phyloP scores from a whole-genome alignment of 2,797 vertebrate species.

The Nannoperca australis region DNA sequence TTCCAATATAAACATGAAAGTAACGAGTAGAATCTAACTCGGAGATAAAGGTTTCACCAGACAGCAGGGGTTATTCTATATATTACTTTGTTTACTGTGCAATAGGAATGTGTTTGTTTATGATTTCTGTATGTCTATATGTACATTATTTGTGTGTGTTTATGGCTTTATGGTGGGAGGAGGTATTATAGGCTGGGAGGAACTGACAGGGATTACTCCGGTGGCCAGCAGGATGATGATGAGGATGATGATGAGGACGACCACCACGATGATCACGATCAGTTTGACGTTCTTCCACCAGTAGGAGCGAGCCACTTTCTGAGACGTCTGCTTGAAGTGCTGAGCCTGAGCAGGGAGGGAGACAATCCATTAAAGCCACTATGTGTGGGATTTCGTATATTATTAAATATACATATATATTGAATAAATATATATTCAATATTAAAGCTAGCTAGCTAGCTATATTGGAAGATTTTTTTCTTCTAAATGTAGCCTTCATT shows the following conservation, averaged over 20 bases:
- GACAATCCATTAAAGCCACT: neutral
- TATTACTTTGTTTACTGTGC: constrained; percentile 49
- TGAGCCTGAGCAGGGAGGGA: constrained; percentile 84
- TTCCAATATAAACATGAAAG: constrained; percentile 4
- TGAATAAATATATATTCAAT: too few species aligned
- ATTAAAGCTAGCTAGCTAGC: too few species aligned
- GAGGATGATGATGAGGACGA: constrained; percentile 88
- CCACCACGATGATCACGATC: constrained; percentile 87
- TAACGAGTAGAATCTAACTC: constrained; percentile 15
- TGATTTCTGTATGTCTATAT: constrained; percentile 20
- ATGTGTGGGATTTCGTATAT: neutral
- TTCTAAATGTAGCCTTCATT: too few species aligned
- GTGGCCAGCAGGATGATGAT: constrained; percentile 91
- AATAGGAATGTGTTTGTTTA: constrained; percentile 33
- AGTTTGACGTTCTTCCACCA: constrained; percentile 97
- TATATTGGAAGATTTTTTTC: too few species aligned
- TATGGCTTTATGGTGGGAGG: constrained; percentile 6
- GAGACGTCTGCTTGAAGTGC: constrained; percentile 93
- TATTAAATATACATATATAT: too few species aligned
- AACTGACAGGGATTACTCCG: constrained; percentile 84
- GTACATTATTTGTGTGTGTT: constrained; percentile 38
- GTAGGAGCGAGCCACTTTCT: constrained; percentile 92
- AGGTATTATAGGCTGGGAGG: constrained; percentile 10
- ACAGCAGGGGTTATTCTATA: constrained; percentile 25
- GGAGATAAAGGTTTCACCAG: constrained; percentile 33